Evolutionary conservation across 2,888 invertebrate genomes (phyloP).

Genomic region (Athrips mouffetella): DNA sequence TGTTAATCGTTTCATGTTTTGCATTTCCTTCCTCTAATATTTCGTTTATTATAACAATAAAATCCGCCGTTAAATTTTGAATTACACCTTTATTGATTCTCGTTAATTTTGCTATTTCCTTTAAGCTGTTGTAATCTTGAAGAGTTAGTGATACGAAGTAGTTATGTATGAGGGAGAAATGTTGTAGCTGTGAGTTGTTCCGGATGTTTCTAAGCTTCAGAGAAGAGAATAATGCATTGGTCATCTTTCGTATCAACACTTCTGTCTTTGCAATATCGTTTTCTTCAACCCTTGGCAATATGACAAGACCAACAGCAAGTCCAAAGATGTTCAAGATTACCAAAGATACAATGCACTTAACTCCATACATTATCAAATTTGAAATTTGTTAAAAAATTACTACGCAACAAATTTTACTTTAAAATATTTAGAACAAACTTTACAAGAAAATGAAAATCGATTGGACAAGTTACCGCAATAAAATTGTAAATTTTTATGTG

Average conservation of each 20-base stretch:
- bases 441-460: background rate
- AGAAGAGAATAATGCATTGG: background rate
- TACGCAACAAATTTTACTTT: background rate
- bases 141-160: constrained; percentile 4
- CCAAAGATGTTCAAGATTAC: background rate
- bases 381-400: background rate
- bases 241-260: constrained; percentile 22
- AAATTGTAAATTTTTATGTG: background rate
- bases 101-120: constrained; percentile 10
- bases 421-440: background rate
- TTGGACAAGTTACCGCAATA: constrained; percentile 5
- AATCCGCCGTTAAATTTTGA: constrained; percentile 28
- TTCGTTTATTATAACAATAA: constrained; percentile 11
- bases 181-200: constrained; percentile 15
- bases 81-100: constrained; percentile 21
- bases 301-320: background rate
- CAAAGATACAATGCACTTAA: background rate
- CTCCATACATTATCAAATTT: background rate
- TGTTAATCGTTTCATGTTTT: background rate
- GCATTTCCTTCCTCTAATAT: constrained; percentile 1
- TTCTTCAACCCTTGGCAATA: constrained; percentile 23
- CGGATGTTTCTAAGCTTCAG: background rate
- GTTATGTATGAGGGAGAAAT: constrained; percentile 2
- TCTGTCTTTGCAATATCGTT: constrained; percentile 26
- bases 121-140: constrained; percentile 10